Conservation (phyloP, 1,140 invertebrate species). For the Halictus rubicundus region DNA sequence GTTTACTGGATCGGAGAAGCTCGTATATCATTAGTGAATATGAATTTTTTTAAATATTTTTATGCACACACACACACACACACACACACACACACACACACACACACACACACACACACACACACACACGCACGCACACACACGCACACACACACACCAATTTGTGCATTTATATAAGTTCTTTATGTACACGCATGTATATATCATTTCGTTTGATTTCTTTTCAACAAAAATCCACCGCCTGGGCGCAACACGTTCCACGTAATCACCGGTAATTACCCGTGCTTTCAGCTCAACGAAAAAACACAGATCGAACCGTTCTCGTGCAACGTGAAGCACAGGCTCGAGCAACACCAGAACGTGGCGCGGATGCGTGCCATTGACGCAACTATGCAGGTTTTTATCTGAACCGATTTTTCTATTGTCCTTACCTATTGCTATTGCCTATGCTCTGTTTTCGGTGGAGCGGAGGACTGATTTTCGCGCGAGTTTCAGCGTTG, state of each 20-base stretch:
- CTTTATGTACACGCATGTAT: too few species aligned
- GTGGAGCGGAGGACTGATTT: too few species aligned
- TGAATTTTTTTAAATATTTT: background rate
- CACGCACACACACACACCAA: too few species aligned
- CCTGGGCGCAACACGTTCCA: background rate
- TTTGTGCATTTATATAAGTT: too few species aligned
- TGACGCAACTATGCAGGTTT: constrained; percentile 59
- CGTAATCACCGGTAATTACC: background rate
- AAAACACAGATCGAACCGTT: constrained; percentile 64
- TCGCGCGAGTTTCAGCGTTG: background rate
- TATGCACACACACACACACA: constrained; percentile 14
- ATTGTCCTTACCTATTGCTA: background rate
- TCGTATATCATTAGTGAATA: constrained; percentile 71
- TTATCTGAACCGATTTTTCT: constrained; percentile 5
- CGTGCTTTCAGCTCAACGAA: constrained; percentile 56
- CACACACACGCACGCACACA: background rate
- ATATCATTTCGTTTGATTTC: background rate
- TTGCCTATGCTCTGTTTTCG: too few species aligned
- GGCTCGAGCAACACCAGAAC: constrained; percentile 47
- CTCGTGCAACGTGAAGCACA: constrained; percentile 48
- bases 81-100: too few species aligned
- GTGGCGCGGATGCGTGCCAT: constrained; percentile 35
- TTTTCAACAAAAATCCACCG: background rate
- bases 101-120: too few species aligned
- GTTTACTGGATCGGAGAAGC: constrained; percentile 72